A percentile compares a stretch with the other conserved stretches of the same genome.
phyloP scores from a whole-genome alignment of 1,140 invertebrate species.

The Helicoverpa armigera region DNA sequence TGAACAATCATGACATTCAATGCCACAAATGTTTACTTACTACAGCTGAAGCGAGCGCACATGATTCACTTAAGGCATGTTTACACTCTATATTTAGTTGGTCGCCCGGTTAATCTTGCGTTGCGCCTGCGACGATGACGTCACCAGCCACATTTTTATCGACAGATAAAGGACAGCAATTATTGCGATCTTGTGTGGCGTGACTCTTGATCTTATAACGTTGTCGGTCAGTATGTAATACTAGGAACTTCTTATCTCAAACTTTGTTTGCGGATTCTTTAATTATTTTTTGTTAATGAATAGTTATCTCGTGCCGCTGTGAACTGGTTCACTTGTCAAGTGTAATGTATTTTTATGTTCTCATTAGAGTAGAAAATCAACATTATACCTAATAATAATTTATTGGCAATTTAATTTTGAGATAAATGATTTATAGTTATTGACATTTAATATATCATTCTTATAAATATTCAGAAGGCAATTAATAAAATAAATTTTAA shows the following conservation, averaged over 20 bases:
- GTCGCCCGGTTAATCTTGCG: constrained; percentile 65
- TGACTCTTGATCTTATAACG: constrained; percentile 42
- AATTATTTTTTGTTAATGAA: constrained; percentile 18
- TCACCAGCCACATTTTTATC: constrained; percentile 70
- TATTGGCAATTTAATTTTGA: too few species aligned
- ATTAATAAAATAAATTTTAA: background rate
- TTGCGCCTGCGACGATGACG: constrained; percentile 75
- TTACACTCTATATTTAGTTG: constrained; percentile 80
- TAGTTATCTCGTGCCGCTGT: background rate
- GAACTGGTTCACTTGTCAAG: background rate
- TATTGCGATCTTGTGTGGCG: constrained; percentile 58
- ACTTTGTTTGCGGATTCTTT: constrained; percentile 39
- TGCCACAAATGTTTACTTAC: constrained; percentile 64
- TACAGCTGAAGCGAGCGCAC: constrained; percentile 63
- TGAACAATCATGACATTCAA: constrained; percentile 28
- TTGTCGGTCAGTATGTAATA: background rate
- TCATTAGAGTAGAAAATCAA: too few species aligned
- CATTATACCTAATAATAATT: too few species aligned
- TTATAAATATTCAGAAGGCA: background rate
- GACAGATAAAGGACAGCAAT: constrained; percentile 69
- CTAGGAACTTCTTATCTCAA: constrained; percentile 20
- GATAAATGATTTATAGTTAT: too few species aligned
- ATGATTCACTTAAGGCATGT: constrained; percentile 78
- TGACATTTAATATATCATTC: too few species aligned
- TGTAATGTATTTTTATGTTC: too few species aligned